Base-by-base conservation (phyloP, 2,888 invertebrate species). In the Embidobia sp. region DNA sequence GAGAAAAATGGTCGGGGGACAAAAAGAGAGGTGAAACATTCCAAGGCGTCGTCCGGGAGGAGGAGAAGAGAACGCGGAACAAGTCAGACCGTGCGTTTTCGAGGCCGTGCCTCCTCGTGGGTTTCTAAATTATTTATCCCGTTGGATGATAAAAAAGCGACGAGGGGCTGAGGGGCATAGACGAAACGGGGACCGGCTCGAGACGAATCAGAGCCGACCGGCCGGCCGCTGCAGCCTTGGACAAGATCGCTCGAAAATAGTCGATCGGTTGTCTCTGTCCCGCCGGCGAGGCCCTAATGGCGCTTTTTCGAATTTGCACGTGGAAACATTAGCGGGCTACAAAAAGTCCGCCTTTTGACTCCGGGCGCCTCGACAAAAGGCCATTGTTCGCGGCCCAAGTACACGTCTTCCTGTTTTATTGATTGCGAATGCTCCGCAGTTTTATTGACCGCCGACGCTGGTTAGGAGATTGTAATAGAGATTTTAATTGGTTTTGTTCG, bases 211-310 rank as follows among this genome's bases (percentile, higher is more conserved):
- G 49, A 49, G 67, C 57, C 42, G 61, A 70, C 37, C 16, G 13
- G 15, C 53, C 35, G 63, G 27, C 63, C 57, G 70, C 16, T 66
- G 48, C 44, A 82, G 77, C 84, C 85, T 85, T 85, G 82, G 70
- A 77, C 80, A 81, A 76, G 81, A 76, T 83, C 79, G 80, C 75
- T 80, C 81, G 82, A 81, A 84, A 84, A 84, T 81, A 82, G 80
- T 44, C 44, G 44, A 22, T 22, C 6, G 22, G n/a, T n/a, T 44
- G 10, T 69, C 51, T 51, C 55, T 59, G 42, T 57, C 31, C 29
- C 53, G 49, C 37, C 11, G 44, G 26, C 48, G n/a, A n/a, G n/a
- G n/a, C n/a, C 44, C 59, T 74, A 73, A 74, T 74, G 74, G 59
- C 35, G 33, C 53, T 59, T 66, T 73, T 73, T 74, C 40, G 31